Evolutionary conservation across 2,797 vertebrate species (phyloP), one percentile per base, ranked within the genome.

Genomic region (Tangara arthus): DNA sequence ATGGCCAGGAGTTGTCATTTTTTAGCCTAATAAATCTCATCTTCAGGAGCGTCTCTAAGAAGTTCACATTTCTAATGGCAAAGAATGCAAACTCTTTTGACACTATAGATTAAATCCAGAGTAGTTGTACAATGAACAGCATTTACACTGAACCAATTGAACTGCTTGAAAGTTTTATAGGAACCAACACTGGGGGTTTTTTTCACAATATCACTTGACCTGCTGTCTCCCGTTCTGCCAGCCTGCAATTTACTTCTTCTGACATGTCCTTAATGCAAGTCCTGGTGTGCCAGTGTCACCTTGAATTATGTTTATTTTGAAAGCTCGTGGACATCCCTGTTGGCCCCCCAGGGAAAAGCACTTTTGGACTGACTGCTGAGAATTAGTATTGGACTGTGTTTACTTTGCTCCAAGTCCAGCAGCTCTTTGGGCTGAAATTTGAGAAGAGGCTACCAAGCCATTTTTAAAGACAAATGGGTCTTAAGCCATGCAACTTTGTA

Each of bases 261-360:
- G 94, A 90, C 85, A 66, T 86, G 72, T 56, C 59, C n/a, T 81
- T 93, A 92, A 91, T 85, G 79, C 79, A 75, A 75, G 76, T 80
- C 95, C 81, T 95, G 93, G 84, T 94, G 92, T 80, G 87, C 90
- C n/a, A 41, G 63, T 89, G 92, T 94, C 94, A 94, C 93, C 82
- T 76, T 95, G 91, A 96, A 94, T 97, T 91, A 95, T 35, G 65
- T 65, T 91, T 96, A 93, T 92, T 95, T 88, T 96, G 91, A 93
- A 94, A 93, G 69, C 69, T 85, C 63, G 27, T 81, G 87, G 87
- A 75, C 94, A 88, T 87, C 93, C 82, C 61, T 75, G 8, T 85
- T 93, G 21, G 1, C 5, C 35, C 17, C 15, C 55, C 4, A 53
- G 46, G 68, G 75, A 87, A 89, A 89, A 91, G 50, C 61, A 75